phyloP scores from a whole-genome alignment of 2,797 vertebrate species.

The Leptodactylus fallax region DNA sequence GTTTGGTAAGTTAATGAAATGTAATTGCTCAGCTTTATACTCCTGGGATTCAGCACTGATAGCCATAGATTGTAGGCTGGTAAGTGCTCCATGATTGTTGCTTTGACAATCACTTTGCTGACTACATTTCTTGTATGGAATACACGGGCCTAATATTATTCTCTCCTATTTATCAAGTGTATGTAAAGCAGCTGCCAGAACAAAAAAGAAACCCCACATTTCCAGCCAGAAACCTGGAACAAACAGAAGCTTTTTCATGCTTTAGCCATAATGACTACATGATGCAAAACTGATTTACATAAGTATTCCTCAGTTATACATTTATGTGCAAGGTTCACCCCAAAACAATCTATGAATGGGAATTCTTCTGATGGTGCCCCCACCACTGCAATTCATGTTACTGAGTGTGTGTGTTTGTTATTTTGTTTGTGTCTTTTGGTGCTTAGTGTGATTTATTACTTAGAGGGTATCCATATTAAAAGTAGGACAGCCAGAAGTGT shows the following conservation, averaged over 20 bases:
- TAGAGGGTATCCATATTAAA: too few species aligned
- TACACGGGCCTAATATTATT: neutral
- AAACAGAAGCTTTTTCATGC: neutral
- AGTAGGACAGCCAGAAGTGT: too few species aligned
- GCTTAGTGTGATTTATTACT: too few species aligned
- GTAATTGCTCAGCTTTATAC: neutral
- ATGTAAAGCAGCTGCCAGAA: neutral
- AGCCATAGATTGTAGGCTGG: constrained; percentile 5
- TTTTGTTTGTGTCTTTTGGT: too few species aligned
- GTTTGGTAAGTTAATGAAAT: constrained; percentile 21
- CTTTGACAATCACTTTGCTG: neutral
- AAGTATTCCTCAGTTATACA: constrained; percentile 11
- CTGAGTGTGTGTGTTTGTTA: too few species aligned
- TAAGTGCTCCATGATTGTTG: neutral
- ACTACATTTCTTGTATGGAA: neutral
- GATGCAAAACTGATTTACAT: neutral
- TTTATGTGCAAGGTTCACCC: constrained; percentile 1
- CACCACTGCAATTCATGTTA: too few species aligned
- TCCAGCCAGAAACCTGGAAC: neutral
- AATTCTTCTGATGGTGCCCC: too few species aligned
- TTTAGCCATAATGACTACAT: constrained; percentile 5
- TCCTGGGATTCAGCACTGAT: constrained; percentile 14
- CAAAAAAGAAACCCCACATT: neutral
- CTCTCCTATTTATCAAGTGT: neutral
- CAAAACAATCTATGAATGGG: too few species aligned